These are phyloP conservation scores for Bufo bufo DNA, from an alignment of 2,113 vertebrate genomes.

Conservation along the genomic window DNA sequence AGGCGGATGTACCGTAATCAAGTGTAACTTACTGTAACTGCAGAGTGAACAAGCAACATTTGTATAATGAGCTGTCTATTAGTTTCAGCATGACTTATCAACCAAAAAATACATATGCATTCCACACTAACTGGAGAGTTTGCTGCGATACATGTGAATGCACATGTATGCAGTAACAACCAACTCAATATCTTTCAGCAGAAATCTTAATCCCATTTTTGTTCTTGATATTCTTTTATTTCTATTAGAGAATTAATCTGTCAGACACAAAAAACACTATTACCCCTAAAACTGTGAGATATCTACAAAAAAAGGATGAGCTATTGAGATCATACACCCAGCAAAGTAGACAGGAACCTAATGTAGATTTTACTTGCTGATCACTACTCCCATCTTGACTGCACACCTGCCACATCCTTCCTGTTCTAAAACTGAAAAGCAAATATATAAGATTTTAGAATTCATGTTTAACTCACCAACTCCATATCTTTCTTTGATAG, in stretches of 20 bases:
- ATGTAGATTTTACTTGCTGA: not conserved
- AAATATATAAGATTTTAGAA: conserved; percentile 15
- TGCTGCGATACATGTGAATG: not conserved
- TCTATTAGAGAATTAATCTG: too few relatives aligned
- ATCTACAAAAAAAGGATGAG: too few relatives aligned
- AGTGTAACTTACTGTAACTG: not conserved
- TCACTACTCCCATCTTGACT: not conserved
- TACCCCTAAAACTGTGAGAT: too few relatives aligned
- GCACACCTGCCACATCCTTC: conserved; percentile 56
- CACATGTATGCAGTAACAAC: not conserved
- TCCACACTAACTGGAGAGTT: too few relatives aligned
- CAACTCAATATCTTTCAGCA: not conserved
- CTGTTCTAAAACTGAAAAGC: conserved; percentile 35
- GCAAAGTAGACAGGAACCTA: not conserved
- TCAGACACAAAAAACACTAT: too few relatives aligned
- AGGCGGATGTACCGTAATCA: not conserved
- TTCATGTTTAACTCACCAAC: conserved; percentile 33
- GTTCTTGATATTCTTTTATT: too few relatives aligned
- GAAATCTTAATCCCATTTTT: not conserved
- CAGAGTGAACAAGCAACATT: too few relatives aligned
- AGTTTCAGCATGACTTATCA: not conserved
- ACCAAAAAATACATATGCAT: not conserved
- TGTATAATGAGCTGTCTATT: not conserved
- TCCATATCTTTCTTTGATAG: conserved; percentile 44
- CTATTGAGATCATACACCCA: too few relatives aligned